Conservation (phyloP, 2,113 vertebrate species). For the Podarcis cretensis region DNA sequence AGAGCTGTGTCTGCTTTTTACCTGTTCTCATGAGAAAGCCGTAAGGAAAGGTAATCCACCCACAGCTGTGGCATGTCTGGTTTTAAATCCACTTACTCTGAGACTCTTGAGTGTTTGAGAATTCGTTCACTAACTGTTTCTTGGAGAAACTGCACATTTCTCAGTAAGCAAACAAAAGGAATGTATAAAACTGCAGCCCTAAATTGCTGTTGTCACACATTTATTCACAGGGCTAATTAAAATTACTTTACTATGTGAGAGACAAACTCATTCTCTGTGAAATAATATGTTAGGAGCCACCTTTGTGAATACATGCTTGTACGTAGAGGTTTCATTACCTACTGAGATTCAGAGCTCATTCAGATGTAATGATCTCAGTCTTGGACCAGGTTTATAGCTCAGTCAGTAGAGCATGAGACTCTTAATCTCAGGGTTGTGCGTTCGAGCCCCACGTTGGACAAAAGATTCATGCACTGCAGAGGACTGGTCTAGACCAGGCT, state of each 20-base stretch:
- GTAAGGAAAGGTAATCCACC: neutral
- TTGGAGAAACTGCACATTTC: neutral
- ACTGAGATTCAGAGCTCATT: too few relatives aligned
- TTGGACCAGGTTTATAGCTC: neutral
- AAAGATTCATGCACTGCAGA: too few relatives aligned
- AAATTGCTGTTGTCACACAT: neutral
- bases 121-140: neutral
- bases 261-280: neutral
- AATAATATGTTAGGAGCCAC: neutral
- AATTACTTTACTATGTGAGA: neutral
- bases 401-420: too few relatives aligned
- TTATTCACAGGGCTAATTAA: neutral
- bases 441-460: too few relatives aligned
- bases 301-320: neutral
- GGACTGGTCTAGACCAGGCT: too few relatives aligned
- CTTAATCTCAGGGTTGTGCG: too few relatives aligned
- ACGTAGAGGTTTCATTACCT: neutral
- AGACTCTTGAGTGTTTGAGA: neutral
- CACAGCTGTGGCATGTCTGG: neutral
- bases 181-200: neutral
- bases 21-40: neutral
- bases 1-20: neutral
- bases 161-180: neutral
- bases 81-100: neutral
- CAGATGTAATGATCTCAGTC: neutral